Base-by-base conservation (phyloP, 2,888 invertebrate species). In the Mythimna impura region DNA sequence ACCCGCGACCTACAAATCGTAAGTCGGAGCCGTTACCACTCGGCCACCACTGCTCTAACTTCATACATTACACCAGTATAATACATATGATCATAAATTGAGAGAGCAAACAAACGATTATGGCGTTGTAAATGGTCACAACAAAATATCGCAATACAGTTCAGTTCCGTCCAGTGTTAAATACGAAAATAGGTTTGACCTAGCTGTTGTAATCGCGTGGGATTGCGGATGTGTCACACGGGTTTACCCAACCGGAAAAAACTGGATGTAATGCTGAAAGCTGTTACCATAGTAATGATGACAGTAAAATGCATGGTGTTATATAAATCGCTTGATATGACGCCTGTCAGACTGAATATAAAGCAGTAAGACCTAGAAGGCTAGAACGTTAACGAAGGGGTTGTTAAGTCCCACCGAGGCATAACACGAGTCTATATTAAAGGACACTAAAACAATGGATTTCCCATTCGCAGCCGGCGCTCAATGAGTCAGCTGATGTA, bases 401-500 rank as follows among this genome's bases (percentile, higher is more conserved):
- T 66, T 69, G 77, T 61, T 77, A 77, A 64, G 34, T 65, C 9
- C 73, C 58, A 72, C 14, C 50, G 22, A 77, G n/a, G 36, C 68
- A 67, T 75, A 69, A 74, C 58, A 76, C 68, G 52, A 71, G 73
- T 73, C 67, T 80, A 81, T 71, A 89, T 92, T 92, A 91, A 92
- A 92, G 91, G 91, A 92, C 89, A 86, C 84, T 89, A 90, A 91
- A 91, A 94, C 95, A 95, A 95, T 95, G 91, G 91, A 88, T 93
- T 94, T 94, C 91, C 93, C 93, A 92, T 92, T 93, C 92, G 90
- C 91, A 92, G 89, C 92, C 90, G 83, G 76, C 85, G 85, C 83
- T 92, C 90, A 92, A 92, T 96, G 96, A 96, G 94, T 95, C 95
- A 95, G 94, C 94, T 93, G 93, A 91, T 94, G 94, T 92, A 90